Evolutionary conservation across 2,113 vertebrate species (phyloP).

Genomic region (Psammodynastes pulverulentus): DNA sequence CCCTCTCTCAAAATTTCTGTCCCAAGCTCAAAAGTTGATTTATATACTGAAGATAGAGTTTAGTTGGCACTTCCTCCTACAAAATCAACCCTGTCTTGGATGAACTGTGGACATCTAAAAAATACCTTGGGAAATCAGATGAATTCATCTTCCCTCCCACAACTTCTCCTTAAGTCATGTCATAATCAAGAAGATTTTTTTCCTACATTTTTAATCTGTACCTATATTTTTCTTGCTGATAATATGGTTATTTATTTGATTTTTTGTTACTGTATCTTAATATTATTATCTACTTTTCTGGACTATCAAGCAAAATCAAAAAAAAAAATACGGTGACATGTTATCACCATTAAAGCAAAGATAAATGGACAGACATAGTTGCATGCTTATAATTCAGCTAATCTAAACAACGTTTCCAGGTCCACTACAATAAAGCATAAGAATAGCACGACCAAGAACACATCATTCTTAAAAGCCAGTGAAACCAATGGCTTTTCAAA

Average conservation of each 20-base stretch:
- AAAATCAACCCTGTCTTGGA: constrained; percentile 24
- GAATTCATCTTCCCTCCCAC: not conserved
- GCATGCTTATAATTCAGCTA: not conserved
- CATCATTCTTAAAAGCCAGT: not conserved
- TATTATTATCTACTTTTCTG: not conserved
- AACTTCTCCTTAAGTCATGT: not conserved
- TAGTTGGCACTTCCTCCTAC: not conserved
- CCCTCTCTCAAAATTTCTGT: constrained; percentile 25
- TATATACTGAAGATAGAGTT: constrained; percentile 23
- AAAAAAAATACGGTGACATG: not conserved
- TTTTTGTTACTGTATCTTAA: not conserved
- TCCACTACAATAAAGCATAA: not conserved
- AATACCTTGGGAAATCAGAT: not conserved
- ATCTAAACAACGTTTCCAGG: not conserved
- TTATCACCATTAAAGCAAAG: not conserved
- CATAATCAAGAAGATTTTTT: constrained; percentile 7
- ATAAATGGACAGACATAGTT: not conserved
- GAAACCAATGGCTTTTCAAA: not conserved
- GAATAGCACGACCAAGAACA: not conserved
- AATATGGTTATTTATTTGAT: not conserved
- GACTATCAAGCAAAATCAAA: not conserved
- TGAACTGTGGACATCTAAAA: not conserved
- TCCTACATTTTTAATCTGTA: not conserved
- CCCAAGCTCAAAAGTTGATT: constrained; percentile 2
- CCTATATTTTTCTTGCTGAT: not conserved